These are phyloP conservation scores for Dorcus hopei DNA, from an alignment of 2,888 invertebrate genomes.

Conservation along the genomic window DNA sequence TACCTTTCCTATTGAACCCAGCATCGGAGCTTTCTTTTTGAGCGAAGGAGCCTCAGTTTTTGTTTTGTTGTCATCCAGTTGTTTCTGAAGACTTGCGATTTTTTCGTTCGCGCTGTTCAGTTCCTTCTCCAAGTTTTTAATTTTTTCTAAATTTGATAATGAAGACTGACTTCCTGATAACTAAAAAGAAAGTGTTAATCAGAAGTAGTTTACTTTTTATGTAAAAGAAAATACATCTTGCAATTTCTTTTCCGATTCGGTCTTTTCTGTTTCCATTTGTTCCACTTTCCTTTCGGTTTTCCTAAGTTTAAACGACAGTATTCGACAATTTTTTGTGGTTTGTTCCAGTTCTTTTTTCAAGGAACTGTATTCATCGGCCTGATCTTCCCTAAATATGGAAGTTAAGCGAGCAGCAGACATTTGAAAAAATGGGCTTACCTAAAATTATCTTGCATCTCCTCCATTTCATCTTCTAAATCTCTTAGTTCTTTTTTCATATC, in stretches of 20 bases:
- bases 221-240: conserved; percentile 49
- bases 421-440: conserved; percentile 49
- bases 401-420: not conserved
- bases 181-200: conserved; percentile 26
- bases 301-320: conserved; percentile 94
- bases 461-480: conserved; percentile 95
- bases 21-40: conserved; percentile 58
- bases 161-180: conserved; percentile 52
- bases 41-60: conserved; percentile 43
- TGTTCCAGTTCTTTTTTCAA: conserved; percentile 94
- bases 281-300: conserved; percentile 91
- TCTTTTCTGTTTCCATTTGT: conserved; percentile 82
- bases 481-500: conserved; percentile 89
- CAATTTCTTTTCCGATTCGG: conserved; percentile 66
- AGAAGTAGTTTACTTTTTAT: conserved; percentile 8
- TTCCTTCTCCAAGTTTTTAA: conserved; percentile 83
- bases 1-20: conserved; percentile 56
- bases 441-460: conserved; percentile 97
- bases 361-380: conserved; percentile 93
- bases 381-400: conserved; percentile 72
- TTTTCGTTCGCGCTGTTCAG: conserved; percentile 77
- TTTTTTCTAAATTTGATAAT: conserved; percentile 62
- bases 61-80: conserved; percentile 62
- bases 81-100: conserved; percentile 64
- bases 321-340: conserved; percentile 96